phyloP scores from a whole-genome alignment of 2,888 invertebrate genomes.

The Aspidapion aeneum region DNA sequence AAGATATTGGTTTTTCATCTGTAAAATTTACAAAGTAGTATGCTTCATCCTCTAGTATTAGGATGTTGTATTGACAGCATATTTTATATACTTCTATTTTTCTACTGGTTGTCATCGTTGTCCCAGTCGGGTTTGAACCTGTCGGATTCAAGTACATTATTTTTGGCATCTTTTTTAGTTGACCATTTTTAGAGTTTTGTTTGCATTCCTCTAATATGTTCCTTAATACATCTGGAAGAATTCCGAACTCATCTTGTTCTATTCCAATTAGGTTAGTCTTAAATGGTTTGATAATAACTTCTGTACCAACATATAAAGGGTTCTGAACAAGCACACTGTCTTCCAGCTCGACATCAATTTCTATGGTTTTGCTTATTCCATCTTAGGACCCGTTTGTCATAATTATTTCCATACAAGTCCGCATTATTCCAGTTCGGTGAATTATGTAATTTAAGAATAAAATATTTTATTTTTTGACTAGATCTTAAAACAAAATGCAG shows the following conservation, averaged over 20 bases:
- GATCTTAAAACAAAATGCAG: no score
- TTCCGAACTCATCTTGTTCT: slow-evolving; percentile 65
- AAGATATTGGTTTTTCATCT: slow-evolving; percentile 59
- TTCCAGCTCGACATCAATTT: slow-evolving; percentile 65
- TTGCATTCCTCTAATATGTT: slow-evolving; percentile 54
- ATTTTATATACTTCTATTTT: slow-evolving; percentile 68
- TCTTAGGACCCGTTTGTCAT: slow-evolving; percentile 76
- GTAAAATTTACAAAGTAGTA: slow-evolving; percentile 75
- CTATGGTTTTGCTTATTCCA: slow-evolving; percentile 70
- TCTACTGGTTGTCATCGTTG: slow-evolving; percentile 61
- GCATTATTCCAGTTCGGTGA: slow-evolving; percentile 61
- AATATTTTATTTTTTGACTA: slow-evolving; percentile 58
- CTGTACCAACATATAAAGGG: slow-evolving; percentile 68
- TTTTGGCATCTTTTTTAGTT: slow-evolving; percentile 60
- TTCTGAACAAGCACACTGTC: slow-evolving; percentile 69
- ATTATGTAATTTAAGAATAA: slow-evolving; percentile 61
- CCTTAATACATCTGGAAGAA: slow-evolving; percentile 59
- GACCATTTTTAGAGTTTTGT: slow-evolving; percentile 42
- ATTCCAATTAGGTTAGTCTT: slow-evolving; percentile 63
- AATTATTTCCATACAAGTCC: slow-evolving; percentile 60
- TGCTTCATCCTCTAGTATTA: slow-evolving; percentile 81
- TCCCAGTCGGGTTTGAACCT: slow-evolving; percentile 74
- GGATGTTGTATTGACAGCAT: slow-evolving; percentile 70
- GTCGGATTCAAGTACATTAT: no score
- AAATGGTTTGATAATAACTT: slow-evolving; percentile 65